Evolutionary conservation across 1,140 invertebrate genomes (phyloP).

Genomic region (Penaeus japonicus): DNA sequence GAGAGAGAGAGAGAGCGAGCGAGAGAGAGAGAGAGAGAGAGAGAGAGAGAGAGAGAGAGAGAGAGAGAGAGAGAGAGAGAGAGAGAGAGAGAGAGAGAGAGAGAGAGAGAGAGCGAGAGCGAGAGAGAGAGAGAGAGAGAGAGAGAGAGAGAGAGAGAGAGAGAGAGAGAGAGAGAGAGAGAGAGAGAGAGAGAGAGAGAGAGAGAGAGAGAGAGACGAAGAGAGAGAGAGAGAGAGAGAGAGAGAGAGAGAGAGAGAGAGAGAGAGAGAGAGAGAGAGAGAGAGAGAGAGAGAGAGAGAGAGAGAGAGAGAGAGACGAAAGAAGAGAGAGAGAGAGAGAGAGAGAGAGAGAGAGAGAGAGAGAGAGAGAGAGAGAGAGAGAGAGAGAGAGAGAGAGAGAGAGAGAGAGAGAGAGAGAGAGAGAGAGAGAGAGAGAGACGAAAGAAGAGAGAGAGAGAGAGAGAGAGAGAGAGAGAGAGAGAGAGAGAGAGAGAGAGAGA

Average conservation of each 20-base stretch:
- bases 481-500: conserved; percentile 25
- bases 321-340: too few relatives aligned
- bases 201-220: too few relatives aligned
- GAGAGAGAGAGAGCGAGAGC: not conserved
- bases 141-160: not conserved
- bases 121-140: conserved; percentile 11
- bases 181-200: too few relatives aligned
- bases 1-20: conserved; percentile 9
- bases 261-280: too few relatives aligned
- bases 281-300: too few relatives aligned
- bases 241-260: too few relatives aligned
- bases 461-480: not conserved
- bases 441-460: not conserved
- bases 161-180: too few relatives aligned
- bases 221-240: too few relatives aligned
- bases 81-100: conserved; percentile 8
- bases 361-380: too few relatives aligned
- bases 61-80: conserved; percentile 19
- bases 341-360: too few relatives aligned
- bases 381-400: not conserved
- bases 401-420: not conserved
- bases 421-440: not conserved
- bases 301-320: too few relatives aligned
- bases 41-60: conserved; percentile 14
- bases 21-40: not conserved